Base-by-base conservation (phyloP, 2,888 invertebrate species). In the Synanthedon vespiformis region DNA sequence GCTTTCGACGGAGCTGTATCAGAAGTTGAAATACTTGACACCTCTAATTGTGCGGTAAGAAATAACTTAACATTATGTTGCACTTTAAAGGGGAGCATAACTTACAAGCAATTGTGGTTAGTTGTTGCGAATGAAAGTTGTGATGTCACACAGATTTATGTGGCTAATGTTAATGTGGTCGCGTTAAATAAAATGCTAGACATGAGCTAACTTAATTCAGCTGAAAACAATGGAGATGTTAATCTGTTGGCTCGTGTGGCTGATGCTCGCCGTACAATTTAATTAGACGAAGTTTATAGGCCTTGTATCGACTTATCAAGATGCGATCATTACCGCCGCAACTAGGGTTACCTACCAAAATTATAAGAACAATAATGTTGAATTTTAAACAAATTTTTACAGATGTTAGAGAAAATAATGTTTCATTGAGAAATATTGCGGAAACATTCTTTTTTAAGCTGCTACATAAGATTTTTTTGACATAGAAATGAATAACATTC, bases 11-110 rank as follows among this genome's bases (percentile, higher is more conserved):
- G 91, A 69, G 92, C 91, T 60, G 90, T 91, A 61, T 93, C 93
- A 57, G 93, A 93, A 83, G 92, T 93, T 65, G 94, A 93, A 89
- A 93, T 92, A 79, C 87, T 92, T 81, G 94, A 93, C 83, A 94
- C 93, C 63, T 93, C 93, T 64, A 93, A 92, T 88, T 93, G 92
- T 87, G 92, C 91, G 89, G 94, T 94, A 89, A 92, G 92, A 51
- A 22, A 40, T 40, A 51, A 40, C 44, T 52, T 48, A 44, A 12
- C 44, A 34, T 34, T 34, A 34, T 34, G 34, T 34, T 34, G 34
- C 14, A n/a, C 44, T 44, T 52, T 54, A 54, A 54, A 47, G 16
- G 50, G 40, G 41, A n/a, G 13, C 40, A 51, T 27, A 47, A 49
- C 40, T 54, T 13, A 27, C 27, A 40, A 34, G 40, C 52, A 53